These are phyloP conservation scores for Oscheius myriophilus DNA, from an alignment of 2,888 invertebrate species.

Conservation along the genomic window DNA sequence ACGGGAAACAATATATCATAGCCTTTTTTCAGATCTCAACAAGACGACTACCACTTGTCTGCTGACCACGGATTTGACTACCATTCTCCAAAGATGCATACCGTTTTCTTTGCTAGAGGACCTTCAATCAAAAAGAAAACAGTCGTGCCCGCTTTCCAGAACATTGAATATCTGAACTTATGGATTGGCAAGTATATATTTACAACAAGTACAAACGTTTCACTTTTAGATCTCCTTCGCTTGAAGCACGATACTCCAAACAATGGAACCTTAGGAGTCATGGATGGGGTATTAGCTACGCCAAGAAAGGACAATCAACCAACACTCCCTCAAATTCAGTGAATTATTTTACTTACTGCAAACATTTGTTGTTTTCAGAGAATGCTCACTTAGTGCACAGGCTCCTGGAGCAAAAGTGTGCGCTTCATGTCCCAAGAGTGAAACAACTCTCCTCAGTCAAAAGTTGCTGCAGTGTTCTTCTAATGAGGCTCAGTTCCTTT, in stretches of 20 bases:
- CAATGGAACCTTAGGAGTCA: conserved; percentile 62
- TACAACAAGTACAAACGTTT: not conserved
- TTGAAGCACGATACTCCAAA: conserved; percentile 51
- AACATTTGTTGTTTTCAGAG: conserved; percentile 15
- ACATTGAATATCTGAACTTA: conserved; percentile 65
- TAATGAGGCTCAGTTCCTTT: conserved; percentile 3
- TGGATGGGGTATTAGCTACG: conserved; percentile 39
- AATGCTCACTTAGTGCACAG: conserved; percentile 34
- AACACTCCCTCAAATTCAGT: conserved; percentile 1
- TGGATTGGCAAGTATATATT: conserved; percentile 38
- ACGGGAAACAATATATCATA: too few relatives aligned
- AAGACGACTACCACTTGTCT: conserved; percentile 12
- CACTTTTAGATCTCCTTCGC: conserved; percentile 26
- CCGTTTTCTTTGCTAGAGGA: conserved; percentile 66
- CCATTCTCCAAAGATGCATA: conserved; percentile 57
- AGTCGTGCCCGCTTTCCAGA: conserved; percentile 61
- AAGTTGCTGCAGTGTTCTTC: conserved; percentile 6
- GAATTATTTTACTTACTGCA: not conserved
- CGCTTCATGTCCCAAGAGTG: conserved; percentile 26
- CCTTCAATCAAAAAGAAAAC: conserved; percentile 56
- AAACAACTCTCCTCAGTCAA: conserved; percentile 1
- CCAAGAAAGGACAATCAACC: conserved; percentile 13
- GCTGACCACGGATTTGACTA: conserved; percentile 67
- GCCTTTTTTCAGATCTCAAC: conserved; percentile 12
- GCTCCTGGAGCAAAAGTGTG: conserved; percentile 26